These are phyloP conservation scores for Acrossocheilus wenchowensis DNA, from an alignment of 2,797 vertebrate species.

Conservation along the genomic window DNA sequence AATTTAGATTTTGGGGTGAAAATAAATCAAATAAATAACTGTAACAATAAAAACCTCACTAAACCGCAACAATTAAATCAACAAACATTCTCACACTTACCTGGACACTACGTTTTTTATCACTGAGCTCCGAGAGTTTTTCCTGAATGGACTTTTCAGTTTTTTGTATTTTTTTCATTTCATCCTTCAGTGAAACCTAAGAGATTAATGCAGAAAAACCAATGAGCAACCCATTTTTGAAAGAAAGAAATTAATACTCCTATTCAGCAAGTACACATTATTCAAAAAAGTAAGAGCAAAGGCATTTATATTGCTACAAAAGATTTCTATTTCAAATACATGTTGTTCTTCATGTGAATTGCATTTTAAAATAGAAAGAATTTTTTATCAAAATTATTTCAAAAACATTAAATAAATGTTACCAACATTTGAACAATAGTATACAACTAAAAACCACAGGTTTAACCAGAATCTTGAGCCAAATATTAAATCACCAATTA, in stretches of 20 bases:
- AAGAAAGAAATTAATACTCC: not conserved
- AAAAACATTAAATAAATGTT: too few relatives aligned
- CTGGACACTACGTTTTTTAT: slow-evolving; percentile 69
- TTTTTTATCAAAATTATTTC: not conserved
- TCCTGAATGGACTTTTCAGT: slow-evolving; percentile 67
- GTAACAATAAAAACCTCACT: not conserved
- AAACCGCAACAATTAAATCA: not conserved
- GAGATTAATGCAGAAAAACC: slow-evolving; percentile 1
- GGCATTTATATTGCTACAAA: not conserved
- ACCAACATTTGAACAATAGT: not conserved
- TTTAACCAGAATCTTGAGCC: not conserved
- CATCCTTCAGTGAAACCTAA: slow-evolving; percentile 74
- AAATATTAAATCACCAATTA: too few relatives aligned
- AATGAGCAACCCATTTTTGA: not conserved
- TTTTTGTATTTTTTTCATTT: slow-evolving; percentile 74
- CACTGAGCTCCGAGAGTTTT: slow-evolving; percentile 65
- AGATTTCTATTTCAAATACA: not conserved
- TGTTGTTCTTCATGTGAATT: not conserved
- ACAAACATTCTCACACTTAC: slow-evolving; percentile 59
- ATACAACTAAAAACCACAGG: not conserved
- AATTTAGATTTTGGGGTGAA: too few relatives aligned
- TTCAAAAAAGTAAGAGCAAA: not conserved
- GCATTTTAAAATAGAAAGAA: not conserved
- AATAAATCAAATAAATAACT: too few relatives aligned
- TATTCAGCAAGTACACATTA: not conserved